Evolutionary conservation across 2,888 invertebrate genomes (phyloP), one percentile per base, ranked within the genome.

Genomic region (Hyposoter didymator): DNA sequence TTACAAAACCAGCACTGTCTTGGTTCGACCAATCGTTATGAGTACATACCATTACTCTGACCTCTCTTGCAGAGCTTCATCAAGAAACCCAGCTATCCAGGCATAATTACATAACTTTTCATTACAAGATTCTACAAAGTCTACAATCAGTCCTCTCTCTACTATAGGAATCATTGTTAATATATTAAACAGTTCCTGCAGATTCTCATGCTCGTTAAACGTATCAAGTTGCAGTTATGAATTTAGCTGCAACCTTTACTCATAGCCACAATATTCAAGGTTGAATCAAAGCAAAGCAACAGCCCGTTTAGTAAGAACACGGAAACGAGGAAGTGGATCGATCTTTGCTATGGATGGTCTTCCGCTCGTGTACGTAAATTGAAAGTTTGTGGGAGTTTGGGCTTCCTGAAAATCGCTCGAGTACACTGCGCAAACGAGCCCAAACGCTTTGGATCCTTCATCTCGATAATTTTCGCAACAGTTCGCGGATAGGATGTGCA

Each of bases 31-130:
- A 28, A 67, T 35, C 22, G 12, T 67, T 35, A 39, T 12, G 28
- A 47, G 28, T 17, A 55, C 52, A 39, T 55, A 35, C 19, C 22
- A 12, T 55, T n/a, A 52, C n/a, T 32, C 35, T 12, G 32, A 0
- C 35, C 35, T 35, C 35, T 35, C 35, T 35, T 19, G 14, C 52
- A 52, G 32, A n/a, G 5, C 32, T 10, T 72, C 35, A 49, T 35
- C 35, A 52, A 49, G 64, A 39, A 39, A 52, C 72, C 2, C 39
- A 55, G 19, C 52, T 55, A 39, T 52, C 66, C 55, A 22, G 17
- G 39, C 43, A 78, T 78, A 78, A 69, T 69, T 55, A 78, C 55
- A 69, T 45, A 78, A 78, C 78, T 78, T 78, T 78, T 67, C 67
- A 43, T 22, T 69, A 32, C 45, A 64, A 64, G 45, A 74, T 74